A percentile compares a stretch with the other conserved stretches of the same genome.
These are phyloP conservation scores for Canis aureus DNA, from an alignment of 2,113 vertebrate genomes.

Conservation along the genomic window DNA sequence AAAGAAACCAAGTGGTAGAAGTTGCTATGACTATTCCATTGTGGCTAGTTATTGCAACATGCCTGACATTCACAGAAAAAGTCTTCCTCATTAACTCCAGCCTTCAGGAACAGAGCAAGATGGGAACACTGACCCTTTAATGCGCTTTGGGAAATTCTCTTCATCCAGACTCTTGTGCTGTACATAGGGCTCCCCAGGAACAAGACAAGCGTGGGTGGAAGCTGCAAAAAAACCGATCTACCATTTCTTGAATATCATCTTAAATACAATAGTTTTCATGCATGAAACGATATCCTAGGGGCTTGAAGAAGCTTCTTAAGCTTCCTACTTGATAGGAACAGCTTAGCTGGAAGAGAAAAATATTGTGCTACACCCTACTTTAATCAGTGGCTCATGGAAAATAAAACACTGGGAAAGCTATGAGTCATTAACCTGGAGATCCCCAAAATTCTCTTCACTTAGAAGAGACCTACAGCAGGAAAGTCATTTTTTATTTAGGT, in stretches of 20 bases:
- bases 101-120: constrained; percentile 41
- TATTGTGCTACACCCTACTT: constrained; percentile 10
- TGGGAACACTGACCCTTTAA: constrained; percentile 42
- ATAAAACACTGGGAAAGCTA: constrained; percentile 57
- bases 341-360: constrained; percentile 53
- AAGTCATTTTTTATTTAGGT: constrained; percentile 25
- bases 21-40: constrained; percentile 75
- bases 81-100: constrained; percentile 73
- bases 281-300: background rate
- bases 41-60: constrained; percentile 82
- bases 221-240: background rate
- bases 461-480: background rate
- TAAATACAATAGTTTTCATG: constrained; percentile 42
- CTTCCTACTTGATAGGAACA: background rate
- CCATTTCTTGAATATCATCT: constrained; percentile 27
- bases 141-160: constrained; percentile 55
- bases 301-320: constrained; percentile 40
- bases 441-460: constrained; percentile 60
- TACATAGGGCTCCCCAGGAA: background rate
- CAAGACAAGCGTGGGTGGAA: background rate
- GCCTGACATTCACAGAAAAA: constrained; percentile 79
- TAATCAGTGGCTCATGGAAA: constrained; percentile 62
- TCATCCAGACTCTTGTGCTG: background rate
- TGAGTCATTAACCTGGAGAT: constrained; percentile 61
- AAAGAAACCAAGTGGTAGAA: constrained; percentile 76